A percentile compares a stretch with the other conserved stretches of the same genome.
Conservation (phyloP, 2,113 vertebrate genomes). For the Spizaetus ornatus region DNA sequence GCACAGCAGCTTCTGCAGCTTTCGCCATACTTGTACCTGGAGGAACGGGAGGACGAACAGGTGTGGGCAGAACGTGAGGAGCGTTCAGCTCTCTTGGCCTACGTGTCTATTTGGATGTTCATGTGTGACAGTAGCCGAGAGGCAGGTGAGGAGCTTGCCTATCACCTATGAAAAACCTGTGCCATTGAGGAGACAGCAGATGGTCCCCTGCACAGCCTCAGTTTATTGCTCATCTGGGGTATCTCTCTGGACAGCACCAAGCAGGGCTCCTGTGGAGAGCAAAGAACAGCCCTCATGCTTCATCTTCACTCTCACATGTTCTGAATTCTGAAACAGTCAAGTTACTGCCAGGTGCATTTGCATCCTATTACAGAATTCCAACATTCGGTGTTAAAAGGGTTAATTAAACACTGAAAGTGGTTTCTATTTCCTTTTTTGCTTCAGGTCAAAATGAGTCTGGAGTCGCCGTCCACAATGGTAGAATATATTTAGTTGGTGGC, state of each 20-base stretch:
- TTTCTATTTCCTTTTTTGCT: slow-evolving; percentile 58
- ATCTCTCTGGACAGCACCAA: neutral
- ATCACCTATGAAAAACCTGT: neutral
- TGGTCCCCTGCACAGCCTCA: neutral
- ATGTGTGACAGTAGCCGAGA: neutral
- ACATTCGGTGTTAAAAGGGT: slow-evolving; percentile 28
- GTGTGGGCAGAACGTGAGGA: neutral
- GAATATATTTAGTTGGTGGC: slow-evolving; percentile 97
- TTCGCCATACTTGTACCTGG: fast-evolving
- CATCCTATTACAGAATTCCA: neutral
- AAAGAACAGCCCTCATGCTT: neutral
- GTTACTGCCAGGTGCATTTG: neutral
- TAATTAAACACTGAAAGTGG: slow-evolving; percentile 50
- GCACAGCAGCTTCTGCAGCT: neutral
- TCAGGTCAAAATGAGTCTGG: slow-evolving; percentile 96
- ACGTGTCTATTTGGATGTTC: fast-evolving
- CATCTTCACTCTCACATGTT: neutral
- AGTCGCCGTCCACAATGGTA: slow-evolving; percentile 90
- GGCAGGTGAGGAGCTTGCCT: neutral
- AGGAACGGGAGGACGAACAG: neutral
- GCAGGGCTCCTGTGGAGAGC: neutral
- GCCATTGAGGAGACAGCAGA: neutral
- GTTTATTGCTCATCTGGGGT: neutral
- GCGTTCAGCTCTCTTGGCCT: fast-evolving
- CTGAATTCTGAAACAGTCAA: neutral